Conservation (phyloP, 1,140 invertebrate species). For the Orius laevigatus region DNA sequence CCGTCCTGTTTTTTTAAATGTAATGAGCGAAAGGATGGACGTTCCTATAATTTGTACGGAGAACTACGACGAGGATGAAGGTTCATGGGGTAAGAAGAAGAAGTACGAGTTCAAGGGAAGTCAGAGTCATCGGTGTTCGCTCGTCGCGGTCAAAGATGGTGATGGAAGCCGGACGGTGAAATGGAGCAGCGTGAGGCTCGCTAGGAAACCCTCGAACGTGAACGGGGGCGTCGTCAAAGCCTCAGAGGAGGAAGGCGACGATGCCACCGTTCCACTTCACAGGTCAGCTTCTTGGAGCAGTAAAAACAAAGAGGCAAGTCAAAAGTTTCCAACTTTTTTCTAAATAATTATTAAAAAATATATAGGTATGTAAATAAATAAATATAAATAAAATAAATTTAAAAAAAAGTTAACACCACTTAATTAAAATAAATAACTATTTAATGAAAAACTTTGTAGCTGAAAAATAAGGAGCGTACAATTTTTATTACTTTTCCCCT, state of each 20-base stretch:
- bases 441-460: too few relatives aligned
- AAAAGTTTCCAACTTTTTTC: constrained; percentile 61
- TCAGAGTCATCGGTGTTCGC: constrained; percentile 17
- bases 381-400: too few relatives aligned
- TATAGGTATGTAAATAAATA: too few relatives aligned
- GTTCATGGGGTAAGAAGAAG: constrained; percentile 1
- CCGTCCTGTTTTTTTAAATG: not conserved
- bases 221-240: constrained; percentile 20
- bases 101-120: constrained; percentile 20
- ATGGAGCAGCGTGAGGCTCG: constrained; percentile 19
- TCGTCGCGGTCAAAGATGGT: constrained; percentile 18
- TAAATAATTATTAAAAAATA: too few relatives aligned
- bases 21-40: constrained; percentile 14
- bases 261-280: not conserved
- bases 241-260: constrained; percentile 6
- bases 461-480: too few relatives aligned
- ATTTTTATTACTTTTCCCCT: too few relatives aligned
- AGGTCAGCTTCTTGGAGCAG: constrained; percentile 12
- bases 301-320: constrained; percentile 14
- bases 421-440: too few relatives aligned
- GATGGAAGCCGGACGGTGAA: constrained; percentile 17
- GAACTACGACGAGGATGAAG: constrained; percentile 14
- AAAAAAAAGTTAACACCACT: too few relatives aligned
- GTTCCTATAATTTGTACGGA: constrained; percentile 20
- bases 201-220: constrained; percentile 17